phyloP scores from a whole-genome alignment of 2,888 invertebrate species.

The Epirrita christyi region DNA sequence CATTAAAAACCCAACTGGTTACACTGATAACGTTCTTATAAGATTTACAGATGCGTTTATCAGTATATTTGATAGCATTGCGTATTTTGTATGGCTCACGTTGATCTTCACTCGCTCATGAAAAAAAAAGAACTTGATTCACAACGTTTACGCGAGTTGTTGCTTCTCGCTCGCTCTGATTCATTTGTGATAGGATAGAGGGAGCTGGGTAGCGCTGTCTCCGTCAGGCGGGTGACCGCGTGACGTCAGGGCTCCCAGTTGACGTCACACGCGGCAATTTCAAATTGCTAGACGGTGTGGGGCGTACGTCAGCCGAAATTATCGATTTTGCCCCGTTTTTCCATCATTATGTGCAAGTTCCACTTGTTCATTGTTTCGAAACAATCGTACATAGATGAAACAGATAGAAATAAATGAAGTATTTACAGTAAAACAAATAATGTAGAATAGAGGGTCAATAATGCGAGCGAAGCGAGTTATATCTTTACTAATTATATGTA shows the following conservation, averaged over 20 bases:
- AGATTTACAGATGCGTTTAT: slow-evolving; percentile 53
- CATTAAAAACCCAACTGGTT: slow-evolving; percentile 30
- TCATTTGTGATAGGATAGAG: slow-evolving; percentile 56
- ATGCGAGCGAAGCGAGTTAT: too few relatives aligned
- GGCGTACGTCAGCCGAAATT: slow-evolving; percentile 68
- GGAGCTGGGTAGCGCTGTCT: slow-evolving; percentile 50
- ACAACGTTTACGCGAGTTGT: slow-evolving; percentile 67
- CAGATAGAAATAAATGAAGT: too few relatives aligned
- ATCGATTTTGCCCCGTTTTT: slow-evolving; percentile 77
- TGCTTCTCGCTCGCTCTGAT: slow-evolving; percentile 61
- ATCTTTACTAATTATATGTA: too few relatives aligned
- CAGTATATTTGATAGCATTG: slow-evolving; percentile 68
- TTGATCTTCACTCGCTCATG: slow-evolving; percentile 64
- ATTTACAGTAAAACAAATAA: too few relatives aligned
- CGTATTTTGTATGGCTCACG: slow-evolving; percentile 55
- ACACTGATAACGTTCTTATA: slow-evolving; percentile 35
- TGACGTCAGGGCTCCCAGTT: slow-evolving; percentile 70
- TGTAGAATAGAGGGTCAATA: too few relatives aligned
- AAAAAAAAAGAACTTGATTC: slow-evolving; percentile 78
- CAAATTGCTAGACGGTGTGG: slow-evolving; percentile 64
- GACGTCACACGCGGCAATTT: slow-evolving; percentile 84
- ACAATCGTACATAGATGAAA: neutral
- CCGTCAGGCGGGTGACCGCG: slow-evolving; percentile 48
- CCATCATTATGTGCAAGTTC: slow-evolving; percentile 18
- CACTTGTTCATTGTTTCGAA: slow-evolving; percentile 11